Evolutionary conservation across 2,888 invertebrate genomes (phyloP), one percentile per base, ranked within the genome.

Genomic region (Strigamia crassipes): DNA sequence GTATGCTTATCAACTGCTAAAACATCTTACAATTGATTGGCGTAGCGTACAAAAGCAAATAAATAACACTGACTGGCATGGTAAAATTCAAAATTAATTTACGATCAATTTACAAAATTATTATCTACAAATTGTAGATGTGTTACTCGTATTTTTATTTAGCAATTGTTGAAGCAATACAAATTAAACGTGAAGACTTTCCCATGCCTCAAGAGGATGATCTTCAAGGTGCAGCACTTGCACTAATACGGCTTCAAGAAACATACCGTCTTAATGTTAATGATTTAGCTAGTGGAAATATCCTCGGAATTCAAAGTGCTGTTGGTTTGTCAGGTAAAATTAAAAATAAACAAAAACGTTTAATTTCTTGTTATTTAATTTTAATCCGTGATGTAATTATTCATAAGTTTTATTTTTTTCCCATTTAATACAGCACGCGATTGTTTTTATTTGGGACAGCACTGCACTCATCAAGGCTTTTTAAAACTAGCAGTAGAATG

Each of bases 371-470:
- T 34, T 34, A 34, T 34, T 34, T 34, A 34, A 34, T 34, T 34
- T 6, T n/a, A 27, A 27, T 27, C n/a, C n/a, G 27, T 27, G 27
- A 27, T 27, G 27, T 27, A 27, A 38, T 38, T 38, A 38, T 38
- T 38, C 38, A 38, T 6, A 9, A 51, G 10, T 15, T 51, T 18
- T 3, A 51, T 13, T 51, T 18, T 51, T 51, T 38, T 38, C 6
- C 38, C 12, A 3, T 51, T 10, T 0, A 18, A 18, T 41, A 21
- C 84, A 81, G 87, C 87, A 5, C 85, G 86, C 10, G 88, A 88
- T 83, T 87, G 88, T 82, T 85, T 87, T 82, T 87, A 85, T 84
- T 85, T 88, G 82, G 88, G 87, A 9, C 85, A 86, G 79, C 87
- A 88, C 83, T 85, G 87, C 10, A 86, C 86, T 83, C 85, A 86